Evolutionary conservation across 64 coral and sea anemone genomes (phyloP), one percentile per base, ranked within the genome.

Genomic region (Dendrophyllia cribrosa): DNA sequence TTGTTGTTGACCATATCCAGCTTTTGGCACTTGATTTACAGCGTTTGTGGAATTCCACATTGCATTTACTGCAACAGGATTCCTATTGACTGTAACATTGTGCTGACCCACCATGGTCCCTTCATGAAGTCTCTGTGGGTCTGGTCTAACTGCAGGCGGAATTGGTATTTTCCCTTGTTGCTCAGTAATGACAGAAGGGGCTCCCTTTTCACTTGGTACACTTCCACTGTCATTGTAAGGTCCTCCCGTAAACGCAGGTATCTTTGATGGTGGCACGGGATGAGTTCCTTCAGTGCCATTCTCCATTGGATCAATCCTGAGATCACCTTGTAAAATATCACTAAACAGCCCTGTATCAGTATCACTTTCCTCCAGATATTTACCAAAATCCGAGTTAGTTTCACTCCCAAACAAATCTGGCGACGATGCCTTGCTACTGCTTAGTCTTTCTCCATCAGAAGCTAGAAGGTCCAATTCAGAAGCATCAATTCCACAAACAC

Each of bases 351-450:
- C 92, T 9, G 92, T 93, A 82, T 93, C 92, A 3, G 92, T 93
- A 72, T 93, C 92, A 59, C 92, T 83, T 74, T 93, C 92, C 26
- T 93, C 92, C 3, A 93, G 66, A 51, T 93, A 93, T 69, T 88
- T 93, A 11, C 92, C 92, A 56, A 93, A 93, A 93, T 93, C 92
- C 4, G 92, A 93, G 47, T 93, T 93, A 5, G 81, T 93, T 82
- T 93, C 92, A 59, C 91, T 92, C 45, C 84, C 91, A 69, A 93
- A 93, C 9, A 93, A 23, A 88, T 93, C 92, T 0, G 92, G 92
- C 3, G 92, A 88, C 1, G 92, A 93, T 0, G 85, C 69, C 13
- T 93, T 93, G 63, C 85, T 88, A 44, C 87, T 88, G 48, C 92
- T 93, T 12, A 93, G 86, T 51, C 86, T 70, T 26, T 93, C 92